Evolutionary conservation across 2,797 vertebrate species (phyloP).

Genomic region (Acanthornis magna): DNA sequence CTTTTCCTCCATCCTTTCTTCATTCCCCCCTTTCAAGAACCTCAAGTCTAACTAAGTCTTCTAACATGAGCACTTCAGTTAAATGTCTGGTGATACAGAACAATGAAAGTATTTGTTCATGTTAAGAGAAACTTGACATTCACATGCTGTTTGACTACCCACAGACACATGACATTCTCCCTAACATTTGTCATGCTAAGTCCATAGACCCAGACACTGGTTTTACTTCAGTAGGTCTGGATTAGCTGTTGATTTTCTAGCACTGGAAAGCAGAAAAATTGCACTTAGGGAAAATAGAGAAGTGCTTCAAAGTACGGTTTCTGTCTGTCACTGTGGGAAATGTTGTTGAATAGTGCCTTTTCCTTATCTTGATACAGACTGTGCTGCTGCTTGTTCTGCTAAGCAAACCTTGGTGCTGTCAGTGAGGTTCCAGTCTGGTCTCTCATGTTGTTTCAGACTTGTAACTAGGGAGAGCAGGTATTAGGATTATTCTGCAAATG

Average conservation of each 20-base stretch:
- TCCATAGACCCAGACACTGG: background rate
- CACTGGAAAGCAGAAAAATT: background rate
- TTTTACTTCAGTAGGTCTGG: background rate
- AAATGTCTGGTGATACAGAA: background rate
- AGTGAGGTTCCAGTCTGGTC: background rate
- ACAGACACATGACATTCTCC: background rate
- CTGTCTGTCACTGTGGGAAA: accelerated
- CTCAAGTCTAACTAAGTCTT: background rate
- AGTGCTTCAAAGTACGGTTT: background rate
- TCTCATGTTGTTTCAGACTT: background rate
- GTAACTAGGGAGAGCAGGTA: background rate
- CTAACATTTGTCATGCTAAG: background rate
- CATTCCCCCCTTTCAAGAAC: background rate
- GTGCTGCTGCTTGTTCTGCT: background rate
- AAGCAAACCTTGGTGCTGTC: background rate
- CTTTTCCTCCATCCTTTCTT: background rate
- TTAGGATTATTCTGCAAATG: slow-evolving; percentile 44
- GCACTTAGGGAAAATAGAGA: background rate
- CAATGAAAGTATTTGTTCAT: background rate
- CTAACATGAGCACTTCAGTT: background rate
- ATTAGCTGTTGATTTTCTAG: background rate
- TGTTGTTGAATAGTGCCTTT: background rate
- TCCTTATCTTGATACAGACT: background rate
- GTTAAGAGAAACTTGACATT: background rate
- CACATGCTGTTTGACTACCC: background rate